Evolutionary conservation across 2,888 invertebrate genomes (phyloP), one percentile per base, ranked within the genome.

Genomic region (Timema cristinae): DNA sequence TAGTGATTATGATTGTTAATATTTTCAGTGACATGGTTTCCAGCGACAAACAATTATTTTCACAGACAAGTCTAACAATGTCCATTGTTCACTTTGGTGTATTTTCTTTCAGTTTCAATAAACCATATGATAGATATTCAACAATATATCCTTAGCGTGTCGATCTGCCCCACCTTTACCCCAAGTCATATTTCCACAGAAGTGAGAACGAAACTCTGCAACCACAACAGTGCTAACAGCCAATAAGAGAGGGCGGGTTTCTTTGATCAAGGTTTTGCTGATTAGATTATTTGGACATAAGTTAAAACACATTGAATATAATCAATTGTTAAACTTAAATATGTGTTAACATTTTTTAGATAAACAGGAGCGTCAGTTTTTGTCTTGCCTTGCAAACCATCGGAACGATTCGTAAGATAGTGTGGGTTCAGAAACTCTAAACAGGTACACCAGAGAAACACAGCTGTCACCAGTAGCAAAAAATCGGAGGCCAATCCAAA

Each of bases 371-470:
- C n/a, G n/a, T n/a, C n/a, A n/a, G n/a, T n/a, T n/a, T n/a, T n/a
- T n/a, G n/a, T n/a, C n/a, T n/a, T n/a, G 69, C 61, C 50, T 8
- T 13, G 61, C 69, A 69, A 8, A 69, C 69, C n/a, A 59, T 48
- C 49, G 69, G 69, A 6, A 69, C 59, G 5, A 69, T 69, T 47
- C 59, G 69, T 32, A 61, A 69, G n/a, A 69, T 69, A 56, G 56
- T 48, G 48, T n/a, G n/a, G 13, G 47, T 16, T 69, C 69, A 5
- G 69, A 56, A 52, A 69, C 69, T 56, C 61, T 54, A 32, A 69
- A 69, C 47, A 59, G 56, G 47, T 69, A 69, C 54, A 67, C 16
- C 6, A 49, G 66, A 66, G 66, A 59, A 16, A 11, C 61, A 32
- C 52, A 50, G 11, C 51, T 51, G 54, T 68, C 68, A 11, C 68